Evolutionary conservation across 2,888 invertebrate species (phyloP), one percentile per base, ranked within the genome.

Genomic region (Opisthograptis luteolata): DNA sequence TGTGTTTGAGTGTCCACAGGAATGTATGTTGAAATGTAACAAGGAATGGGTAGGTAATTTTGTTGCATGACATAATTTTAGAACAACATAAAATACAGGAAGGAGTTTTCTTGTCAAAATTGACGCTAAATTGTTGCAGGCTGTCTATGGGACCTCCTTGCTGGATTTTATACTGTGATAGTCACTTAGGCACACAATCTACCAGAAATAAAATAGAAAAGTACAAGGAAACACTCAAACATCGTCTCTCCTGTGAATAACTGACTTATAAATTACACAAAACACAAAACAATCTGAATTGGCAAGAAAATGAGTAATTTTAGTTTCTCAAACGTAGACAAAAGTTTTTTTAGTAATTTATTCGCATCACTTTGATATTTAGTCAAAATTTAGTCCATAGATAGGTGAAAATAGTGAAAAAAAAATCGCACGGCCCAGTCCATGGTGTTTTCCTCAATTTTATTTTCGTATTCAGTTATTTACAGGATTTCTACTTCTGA

Each of bases 1-100:
- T 73, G 78, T 84, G 81, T 85, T 83, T 81, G 79, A 79, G 82
- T 87, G 86, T 84, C 78, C 83, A 83, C 87, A 81, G 85, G 85
- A 87, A 87, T 89, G 87, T 81, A 76, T 88, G 85, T 87, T 85
- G 72, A 73, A 60, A 80, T 83, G 78, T 84, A 79, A 68, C 74
- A 72, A 75, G 81, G 84, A 84, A 85, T 87, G 87, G 79, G 76
- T 73, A 73, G 79, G 75, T 74, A 73, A 74, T 48, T n/a, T 58
- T 60, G 43, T 50, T 83, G 81, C 78, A 78, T 87, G 87, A 70
- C 70, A 60, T 47, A 27, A 34, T 19, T 24, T 51, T 74, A 73
- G 48, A 32, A 48, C 17, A 31, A 42, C 14, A 32, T 19, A 36
- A 41, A 43, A 41, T 27, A 12, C 37, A 42, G 46, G 39, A 39